Conservation (phyloP, 2,797 vertebrate species). For the Rhinichthys osculus region DNA sequence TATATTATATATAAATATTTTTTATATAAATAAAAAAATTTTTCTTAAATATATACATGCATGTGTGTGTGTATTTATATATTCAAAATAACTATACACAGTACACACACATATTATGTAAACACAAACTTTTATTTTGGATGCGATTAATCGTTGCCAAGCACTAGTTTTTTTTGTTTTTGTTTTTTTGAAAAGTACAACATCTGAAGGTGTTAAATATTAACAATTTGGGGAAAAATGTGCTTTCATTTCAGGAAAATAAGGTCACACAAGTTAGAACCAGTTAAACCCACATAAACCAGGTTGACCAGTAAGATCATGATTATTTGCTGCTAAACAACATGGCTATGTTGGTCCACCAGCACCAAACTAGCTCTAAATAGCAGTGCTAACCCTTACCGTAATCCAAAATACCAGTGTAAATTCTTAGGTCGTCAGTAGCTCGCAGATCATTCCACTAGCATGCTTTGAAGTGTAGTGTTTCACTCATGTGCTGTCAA, state of each 20-base stretch:
- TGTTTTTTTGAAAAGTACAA: too few species aligned
- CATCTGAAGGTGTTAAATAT: neutral
- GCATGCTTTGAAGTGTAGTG: constrained; percentile 10
- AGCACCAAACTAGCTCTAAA: neutral
- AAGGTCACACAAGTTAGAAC: neutral
- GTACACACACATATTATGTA: too few species aligned
- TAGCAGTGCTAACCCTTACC: neutral
- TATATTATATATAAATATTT: too few species aligned
- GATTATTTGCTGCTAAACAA: neutral
- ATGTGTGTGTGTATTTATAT: too few species aligned
- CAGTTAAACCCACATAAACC: neutral
- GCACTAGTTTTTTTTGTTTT: too few species aligned
- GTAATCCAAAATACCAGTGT: neutral
- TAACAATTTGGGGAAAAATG: neutral
- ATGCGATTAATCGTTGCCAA: too few species aligned
- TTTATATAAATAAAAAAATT: too few species aligned
- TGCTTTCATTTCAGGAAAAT: neutral
- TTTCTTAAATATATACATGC: too few species aligned
- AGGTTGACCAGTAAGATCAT: neutral
- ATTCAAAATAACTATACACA: too few species aligned
- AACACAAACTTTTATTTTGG: too few species aligned
- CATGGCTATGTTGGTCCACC: neutral
- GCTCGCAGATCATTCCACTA: neutral
- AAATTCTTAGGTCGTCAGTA: neutral
- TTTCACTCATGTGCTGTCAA: constrained; percentile 15